These are phyloP conservation scores for Cacoxenus indagator DNA, from an alignment of 2,888 invertebrate species.

Conservation along the genomic window DNA sequence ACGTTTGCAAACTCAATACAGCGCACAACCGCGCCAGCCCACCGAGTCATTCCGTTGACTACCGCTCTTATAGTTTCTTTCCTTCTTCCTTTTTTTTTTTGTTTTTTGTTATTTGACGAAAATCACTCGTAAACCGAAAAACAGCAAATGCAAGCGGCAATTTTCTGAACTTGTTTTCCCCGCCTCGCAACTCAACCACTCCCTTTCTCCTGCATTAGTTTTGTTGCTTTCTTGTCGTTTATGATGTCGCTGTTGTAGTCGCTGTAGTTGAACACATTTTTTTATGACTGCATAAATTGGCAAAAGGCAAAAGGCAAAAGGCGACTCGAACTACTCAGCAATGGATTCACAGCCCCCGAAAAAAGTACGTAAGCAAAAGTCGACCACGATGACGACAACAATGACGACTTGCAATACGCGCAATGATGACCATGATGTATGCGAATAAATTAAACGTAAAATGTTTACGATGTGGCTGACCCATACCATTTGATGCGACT, in stretches of 20 bases:
- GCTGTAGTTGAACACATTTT: constrained; percentile 53
- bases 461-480: constrained; percentile 37
- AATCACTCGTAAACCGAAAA: constrained; percentile 60
- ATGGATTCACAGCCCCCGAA: constrained; percentile 3
- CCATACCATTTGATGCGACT: background rate
- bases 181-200: background rate
- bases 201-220: background rate
- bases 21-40: constrained; percentile 34
- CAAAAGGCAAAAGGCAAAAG: too few species aligned
- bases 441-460: constrained; percentile 44
- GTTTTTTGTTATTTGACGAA: constrained; percentile 1
- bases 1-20: constrained; percentile 7
- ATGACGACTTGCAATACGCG: constrained; percentile 1
- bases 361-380: background rate
- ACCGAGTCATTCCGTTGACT: too few species aligned
- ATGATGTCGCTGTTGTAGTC: constrained; percentile 39
- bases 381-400: background rate
- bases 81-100: background rate
- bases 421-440: constrained; percentile 5
- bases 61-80: constrained; percentile 37
- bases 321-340: constrained; percentile 35
- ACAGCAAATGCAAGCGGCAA: constrained; percentile 62
- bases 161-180: constrained; percentile 48
- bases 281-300: constrained; percentile 62
- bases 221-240: constrained; percentile 26